A percentile compares a stretch with the other conserved stretches of the same genome.
These are phyloP conservation scores for Tinea trinotella DNA, from an alignment of 2,888 invertebrate genomes.

Conservation along the genomic window DNA sequence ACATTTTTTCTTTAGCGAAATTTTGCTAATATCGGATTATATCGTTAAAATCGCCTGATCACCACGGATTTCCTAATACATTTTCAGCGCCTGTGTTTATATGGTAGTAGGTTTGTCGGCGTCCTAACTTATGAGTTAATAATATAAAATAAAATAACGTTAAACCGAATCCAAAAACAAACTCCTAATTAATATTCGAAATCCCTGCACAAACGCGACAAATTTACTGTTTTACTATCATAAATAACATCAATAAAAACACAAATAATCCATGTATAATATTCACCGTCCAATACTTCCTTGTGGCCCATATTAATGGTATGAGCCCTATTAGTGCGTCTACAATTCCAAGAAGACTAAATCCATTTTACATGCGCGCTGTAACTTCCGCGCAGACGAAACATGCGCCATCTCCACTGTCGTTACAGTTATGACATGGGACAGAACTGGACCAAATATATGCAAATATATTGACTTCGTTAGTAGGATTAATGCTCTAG, in stretches of 20 bases:
- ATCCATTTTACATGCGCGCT: slow-evolving; percentile 24
- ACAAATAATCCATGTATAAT: neutral
- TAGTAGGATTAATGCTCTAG: too few relatives aligned
- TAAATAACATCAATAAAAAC: slow-evolving; percentile 13
- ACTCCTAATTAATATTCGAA: neutral
- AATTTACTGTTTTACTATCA: neutral
- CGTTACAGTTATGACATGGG: slow-evolving; percentile 9
- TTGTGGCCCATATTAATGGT: slow-evolving; percentile 14
- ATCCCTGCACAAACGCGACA: neutral
- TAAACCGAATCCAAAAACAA: neutral
- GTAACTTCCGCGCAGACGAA: slow-evolving; percentile 17
- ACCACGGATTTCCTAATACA: too few relatives aligned
- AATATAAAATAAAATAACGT: neutral
- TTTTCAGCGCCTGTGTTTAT: too few relatives aligned
- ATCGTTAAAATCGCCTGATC: too few relatives aligned
- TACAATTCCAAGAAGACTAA: slow-evolving; percentile 43
- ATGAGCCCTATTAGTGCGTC: slow-evolving; percentile 13
- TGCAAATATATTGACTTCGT: too few relatives aligned
- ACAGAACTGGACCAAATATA: slow-evolving; percentile 7
- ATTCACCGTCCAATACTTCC: slow-evolving; percentile 12
- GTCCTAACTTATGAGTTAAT: neutral
- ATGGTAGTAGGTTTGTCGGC: neutral
- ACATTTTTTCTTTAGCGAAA: too few relatives aligned
- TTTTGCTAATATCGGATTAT: too few relatives aligned
- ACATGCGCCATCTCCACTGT: slow-evolving; percentile 11